phyloP scores from a whole-genome alignment of 2,797 vertebrate species.

The Gephyroberyx darwinii region DNA sequence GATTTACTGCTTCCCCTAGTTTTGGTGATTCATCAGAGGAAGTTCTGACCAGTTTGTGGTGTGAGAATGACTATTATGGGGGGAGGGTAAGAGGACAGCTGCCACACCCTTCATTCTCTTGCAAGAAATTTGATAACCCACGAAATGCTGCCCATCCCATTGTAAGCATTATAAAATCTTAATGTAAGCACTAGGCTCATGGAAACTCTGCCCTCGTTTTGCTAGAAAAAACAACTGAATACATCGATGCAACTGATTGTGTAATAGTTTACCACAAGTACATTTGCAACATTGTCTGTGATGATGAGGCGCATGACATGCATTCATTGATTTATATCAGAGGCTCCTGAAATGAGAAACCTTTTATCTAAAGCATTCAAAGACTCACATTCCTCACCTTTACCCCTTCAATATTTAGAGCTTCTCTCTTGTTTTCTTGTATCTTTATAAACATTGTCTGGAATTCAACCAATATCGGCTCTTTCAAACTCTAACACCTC shows the following conservation, averaged over 20 bases:
- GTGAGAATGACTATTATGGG: constrained; percentile 42
- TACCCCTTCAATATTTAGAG: too few relatives aligned
- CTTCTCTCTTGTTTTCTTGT: not conserved
- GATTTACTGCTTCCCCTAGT: constrained; percentile 38
- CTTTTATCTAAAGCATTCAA: not conserved
- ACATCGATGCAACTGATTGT: not conserved
- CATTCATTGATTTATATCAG: constrained; percentile 13
- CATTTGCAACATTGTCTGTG: constrained; percentile 10
- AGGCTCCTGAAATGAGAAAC: not conserved
- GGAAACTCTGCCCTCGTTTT: not conserved
- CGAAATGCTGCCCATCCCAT: constrained; percentile 20
- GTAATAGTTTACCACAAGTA: not conserved
- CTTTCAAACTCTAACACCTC: too few relatives aligned
- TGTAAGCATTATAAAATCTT: not conserved
- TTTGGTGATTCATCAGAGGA: constrained; percentile 69
- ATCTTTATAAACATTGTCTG: not conserved
- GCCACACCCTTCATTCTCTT: constrained; percentile 80
- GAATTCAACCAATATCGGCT: too few relatives aligned
- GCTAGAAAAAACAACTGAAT: not conserved
- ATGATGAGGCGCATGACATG: constrained; percentile 3
- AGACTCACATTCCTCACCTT: not conserved
- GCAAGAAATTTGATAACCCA: constrained; percentile 65
- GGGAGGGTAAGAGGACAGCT: constrained; percentile 50
- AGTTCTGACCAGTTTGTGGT: constrained; percentile 51
- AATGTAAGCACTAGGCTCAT: not conserved